These are phyloP conservation scores for Pseudomyrmex dendroicus DNA, from an alignment of 1,140 invertebrate species.

Conservation along the genomic window DNA sequence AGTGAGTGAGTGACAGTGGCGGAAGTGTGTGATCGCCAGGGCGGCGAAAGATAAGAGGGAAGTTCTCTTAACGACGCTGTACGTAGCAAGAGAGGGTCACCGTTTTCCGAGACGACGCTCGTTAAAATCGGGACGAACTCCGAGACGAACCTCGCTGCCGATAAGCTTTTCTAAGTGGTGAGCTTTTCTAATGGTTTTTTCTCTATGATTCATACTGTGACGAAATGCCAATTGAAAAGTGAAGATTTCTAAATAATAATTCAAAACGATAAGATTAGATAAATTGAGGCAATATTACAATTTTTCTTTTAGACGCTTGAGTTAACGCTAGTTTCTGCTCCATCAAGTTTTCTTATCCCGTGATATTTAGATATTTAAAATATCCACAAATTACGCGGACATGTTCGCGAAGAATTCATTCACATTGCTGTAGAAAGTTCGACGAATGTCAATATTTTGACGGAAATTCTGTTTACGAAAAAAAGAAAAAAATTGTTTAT, in stretches of 20 bases:
- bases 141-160: constrained; percentile 12
- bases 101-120: constrained; percentile 22
- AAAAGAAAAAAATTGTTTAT: constrained; percentile 8
- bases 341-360: too few relatives aligned
- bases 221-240: neutral
- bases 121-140: constrained; percentile 7
- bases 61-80: constrained; percentile 52
- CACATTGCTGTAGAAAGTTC: neutral
- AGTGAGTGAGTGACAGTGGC: constrained; percentile 61
- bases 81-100: constrained; percentile 7
- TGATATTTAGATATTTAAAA: too few relatives aligned
- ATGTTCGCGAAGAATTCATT: too few relatives aligned
- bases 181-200: constrained; percentile 21
- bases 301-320: too few relatives aligned
- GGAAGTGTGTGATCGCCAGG: constrained; percentile 54
- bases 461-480: neutral
- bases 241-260: neutral
- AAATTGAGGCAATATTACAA: too few relatives aligned
- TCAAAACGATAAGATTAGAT: too few relatives aligned
- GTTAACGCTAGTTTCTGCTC: too few relatives aligned
- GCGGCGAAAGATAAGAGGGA: constrained; percentile 37
- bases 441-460: neutral
- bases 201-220: neutral
- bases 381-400: too few relatives aligned
- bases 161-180: constrained; percentile 33